phyloP scores from a whole-genome alignment of 2,113 vertebrate genomes.

The Girardinichthys multiradiatus region DNA sequence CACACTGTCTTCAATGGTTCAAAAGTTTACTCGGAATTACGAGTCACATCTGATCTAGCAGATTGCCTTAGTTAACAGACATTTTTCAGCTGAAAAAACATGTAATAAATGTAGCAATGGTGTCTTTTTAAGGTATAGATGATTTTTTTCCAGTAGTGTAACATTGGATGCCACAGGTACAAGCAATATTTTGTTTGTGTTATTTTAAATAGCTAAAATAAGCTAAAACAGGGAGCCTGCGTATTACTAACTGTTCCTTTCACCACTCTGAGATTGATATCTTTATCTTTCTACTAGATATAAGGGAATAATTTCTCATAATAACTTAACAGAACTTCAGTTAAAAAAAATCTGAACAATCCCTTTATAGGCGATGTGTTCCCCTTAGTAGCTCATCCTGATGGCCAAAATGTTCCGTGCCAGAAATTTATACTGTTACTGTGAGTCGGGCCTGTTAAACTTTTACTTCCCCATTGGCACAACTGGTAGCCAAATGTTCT shows the following conservation, averaged over 20 bases:
- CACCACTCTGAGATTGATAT: not conserved
- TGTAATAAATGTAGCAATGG: too few relatives aligned
- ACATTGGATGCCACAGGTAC: not conserved
- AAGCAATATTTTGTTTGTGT: not conserved
- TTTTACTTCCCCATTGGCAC: constrained; percentile 56
- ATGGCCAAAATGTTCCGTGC: constrained; percentile 26
- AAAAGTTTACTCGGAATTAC: not conserved
- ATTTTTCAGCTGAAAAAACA: not conserved
- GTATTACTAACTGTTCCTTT: not conserved
- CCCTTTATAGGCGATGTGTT: not conserved
- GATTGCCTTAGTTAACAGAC: too few relatives aligned
- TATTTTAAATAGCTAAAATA: not conserved
- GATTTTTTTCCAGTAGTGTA: not conserved
- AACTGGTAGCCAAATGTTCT: constrained; percentile 55
- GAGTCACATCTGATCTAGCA: not conserved
- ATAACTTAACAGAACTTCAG: not conserved
- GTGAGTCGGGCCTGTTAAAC: constrained; percentile 54
- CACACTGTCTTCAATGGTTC: not conserved
- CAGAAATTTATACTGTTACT: constrained; percentile 51
- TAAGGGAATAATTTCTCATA: not conserved
- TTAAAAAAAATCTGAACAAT: not conserved
- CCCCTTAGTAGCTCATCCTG: constrained; percentile 13
- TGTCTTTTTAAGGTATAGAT: too few relatives aligned
- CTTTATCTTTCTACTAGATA: not conserved
- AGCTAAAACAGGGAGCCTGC: not conserved